These are phyloP conservation scores for Paramisgurnus dabryanus DNA, from an alignment of 2,113 vertebrate species.

Conservation along the genomic window DNA sequence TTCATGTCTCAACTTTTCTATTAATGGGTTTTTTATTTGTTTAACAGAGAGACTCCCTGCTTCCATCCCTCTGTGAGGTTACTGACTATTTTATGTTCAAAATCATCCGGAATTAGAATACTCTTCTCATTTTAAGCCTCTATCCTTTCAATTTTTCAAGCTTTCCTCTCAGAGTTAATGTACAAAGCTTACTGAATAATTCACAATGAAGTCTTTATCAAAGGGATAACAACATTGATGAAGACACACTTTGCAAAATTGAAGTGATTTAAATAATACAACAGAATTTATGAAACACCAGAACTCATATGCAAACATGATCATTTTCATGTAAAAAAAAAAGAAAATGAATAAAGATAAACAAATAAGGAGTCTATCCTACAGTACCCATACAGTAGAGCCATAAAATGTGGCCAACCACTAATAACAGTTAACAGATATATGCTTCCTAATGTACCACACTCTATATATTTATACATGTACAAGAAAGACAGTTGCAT, in stretches of 20 bases:
- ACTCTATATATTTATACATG: no score
- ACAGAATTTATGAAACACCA: constrained; percentile 17
- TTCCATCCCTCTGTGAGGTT: constrained; percentile 63
- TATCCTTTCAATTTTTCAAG: constrained; percentile 60
- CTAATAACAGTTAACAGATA: no score
- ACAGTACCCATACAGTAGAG: no score
- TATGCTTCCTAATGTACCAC: no score
- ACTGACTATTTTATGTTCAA: constrained; percentile 55
- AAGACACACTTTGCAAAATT: constrained; percentile 46
- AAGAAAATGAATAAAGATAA: background rate
- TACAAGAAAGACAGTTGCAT: no score
- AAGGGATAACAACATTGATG: constrained; percentile 26
- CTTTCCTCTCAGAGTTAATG: constrained; percentile 29
- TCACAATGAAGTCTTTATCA: constrained; percentile 43
- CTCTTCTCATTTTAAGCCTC: constrained; percentile 57
- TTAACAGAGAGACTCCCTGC: constrained; percentile 52
- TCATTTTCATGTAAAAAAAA: constrained; percentile 14
- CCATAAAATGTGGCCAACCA: no score
- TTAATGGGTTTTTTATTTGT: constrained; percentile 50
- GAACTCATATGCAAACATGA: constrained; percentile 25
- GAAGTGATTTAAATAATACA: constrained; percentile 54
- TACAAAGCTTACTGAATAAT: constrained; percentile 57
- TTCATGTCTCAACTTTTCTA: background rate
- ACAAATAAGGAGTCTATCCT: no score
- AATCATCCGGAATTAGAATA: constrained; percentile 44